Percentiles rank a stretch among this genome's conserved stretches.
phyloP scores from a whole-genome alignment of 2,113 vertebrate species.

The Monopterus albus region DNA sequence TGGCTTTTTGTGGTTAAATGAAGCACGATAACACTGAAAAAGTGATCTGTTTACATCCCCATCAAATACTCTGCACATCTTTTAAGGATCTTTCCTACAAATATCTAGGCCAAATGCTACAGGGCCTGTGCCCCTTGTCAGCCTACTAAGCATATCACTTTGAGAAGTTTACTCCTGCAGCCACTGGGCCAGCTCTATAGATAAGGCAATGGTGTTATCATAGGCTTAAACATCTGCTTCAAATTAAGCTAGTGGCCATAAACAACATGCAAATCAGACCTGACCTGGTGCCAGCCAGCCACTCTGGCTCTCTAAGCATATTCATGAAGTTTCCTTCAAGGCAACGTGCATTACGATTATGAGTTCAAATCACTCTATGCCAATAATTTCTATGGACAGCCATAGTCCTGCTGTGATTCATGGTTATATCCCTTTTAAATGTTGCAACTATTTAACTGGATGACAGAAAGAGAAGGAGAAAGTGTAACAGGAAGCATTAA shows the following conservation, averaged over 20 bases:
- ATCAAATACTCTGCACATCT: neutral
- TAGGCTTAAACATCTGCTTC: constrained; percentile 51
- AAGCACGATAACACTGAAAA: neutral
- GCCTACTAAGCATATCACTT: constrained; percentile 39
- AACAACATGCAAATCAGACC: constrained; percentile 74
- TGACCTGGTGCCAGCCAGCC: constrained; percentile 67
- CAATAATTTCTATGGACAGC: constrained; percentile 54
- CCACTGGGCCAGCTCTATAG: constrained; percentile 36
- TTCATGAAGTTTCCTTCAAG: constrained; percentile 65
- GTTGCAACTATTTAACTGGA: constrained; percentile 38
- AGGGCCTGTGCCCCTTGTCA: constrained; percentile 10
- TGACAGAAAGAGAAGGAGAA: constrained; percentile 1
- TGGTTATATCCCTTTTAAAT: constrained; percentile 61
- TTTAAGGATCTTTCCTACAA: constrained; percentile 3
- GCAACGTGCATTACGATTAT: constrained; percentile 62
- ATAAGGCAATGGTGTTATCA: constrained; percentile 45
- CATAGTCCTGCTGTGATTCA: constrained; percentile 59
- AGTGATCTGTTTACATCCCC: constrained; percentile 25
- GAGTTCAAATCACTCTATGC: constrained; percentile 59
- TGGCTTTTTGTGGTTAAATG: no score
- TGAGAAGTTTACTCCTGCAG: constrained; percentile 55
- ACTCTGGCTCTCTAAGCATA: constrained; percentile 61
- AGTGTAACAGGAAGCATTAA: constrained; percentile 20
- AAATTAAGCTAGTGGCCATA: constrained; percentile 71
- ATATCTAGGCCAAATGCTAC: constrained; percentile 20